phyloP scores from a whole-genome alignment of 2,113 vertebrate genomes.

The Pterocles gutturalis region DNA sequence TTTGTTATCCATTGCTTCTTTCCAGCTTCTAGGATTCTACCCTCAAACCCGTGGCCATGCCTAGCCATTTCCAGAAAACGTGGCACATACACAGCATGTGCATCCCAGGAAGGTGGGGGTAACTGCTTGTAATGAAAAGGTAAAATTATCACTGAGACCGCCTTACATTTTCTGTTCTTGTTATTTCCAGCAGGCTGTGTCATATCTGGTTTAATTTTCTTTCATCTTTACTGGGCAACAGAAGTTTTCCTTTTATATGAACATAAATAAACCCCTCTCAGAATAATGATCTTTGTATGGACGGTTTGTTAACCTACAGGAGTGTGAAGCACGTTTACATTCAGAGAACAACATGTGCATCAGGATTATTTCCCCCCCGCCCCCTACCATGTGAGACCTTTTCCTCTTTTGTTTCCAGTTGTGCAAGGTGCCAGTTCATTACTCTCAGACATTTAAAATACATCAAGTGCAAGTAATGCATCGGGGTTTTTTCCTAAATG shows the following conservation, averaged over 20 bases:
- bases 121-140: background rate
- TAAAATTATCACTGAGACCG: background rate
- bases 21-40: background rate
- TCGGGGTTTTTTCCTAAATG: background rate
- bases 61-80: background rate
- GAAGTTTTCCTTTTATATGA: background rate
- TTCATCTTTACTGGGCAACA: background rate
- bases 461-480: slow-evolving; percentile 1
- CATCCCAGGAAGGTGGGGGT: background rate
- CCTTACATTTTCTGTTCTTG: background rate
- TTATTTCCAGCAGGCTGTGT: background rate
- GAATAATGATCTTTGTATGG: background rate
- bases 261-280: slow-evolving; percentile 18
- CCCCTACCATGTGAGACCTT: background rate
- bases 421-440: slow-evolving; percentile 25
- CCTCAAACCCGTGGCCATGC: background rate
- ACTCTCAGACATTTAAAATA: slow-evolving; percentile 32
- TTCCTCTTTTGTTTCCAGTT: slow-evolving; percentile 37
- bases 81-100: rapidly evolving
- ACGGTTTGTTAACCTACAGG: background rate
- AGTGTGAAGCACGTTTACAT: slow-evolving; percentile 25
- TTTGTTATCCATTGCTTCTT: background rate
- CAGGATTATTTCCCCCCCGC: background rate
- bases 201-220: background rate
- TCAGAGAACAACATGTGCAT: background rate